Base-by-base conservation (phyloP, 2,888 invertebrate species). In the Cerceris rybyensis region DNA sequence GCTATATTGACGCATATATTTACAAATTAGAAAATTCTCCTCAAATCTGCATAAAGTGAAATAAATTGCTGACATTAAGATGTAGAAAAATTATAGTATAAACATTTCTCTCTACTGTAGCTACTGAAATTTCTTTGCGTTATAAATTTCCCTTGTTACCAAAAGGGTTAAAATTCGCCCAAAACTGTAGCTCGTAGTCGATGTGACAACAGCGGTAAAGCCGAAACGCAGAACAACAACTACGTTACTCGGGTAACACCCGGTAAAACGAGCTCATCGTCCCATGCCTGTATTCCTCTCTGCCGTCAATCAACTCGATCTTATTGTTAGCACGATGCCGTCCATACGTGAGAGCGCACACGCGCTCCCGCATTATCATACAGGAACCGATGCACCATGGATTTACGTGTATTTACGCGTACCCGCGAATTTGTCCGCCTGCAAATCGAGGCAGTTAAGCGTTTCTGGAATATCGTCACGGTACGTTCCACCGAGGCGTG, bases 201-300 rank as follows among this genome's bases (percentile, higher is more conserved):
- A 28, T 2, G 28, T 4, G 28, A 28, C 28, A 28, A 28, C 28
- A 28, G 28, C 28, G 1, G 28, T 4, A 28, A 28, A 4, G 64
- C 85, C 82, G 83, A 85, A 83, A 87, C 88, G 87, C 87, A 87
- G 86, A 88, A 88, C 87, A 85, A 88, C 88, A 28, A 28, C 87
- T 87, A 84, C 88, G 85, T 85, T 84, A 82, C 70, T 72, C 74
- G 81, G 77, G 79, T 84, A 83, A 78, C 85, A 70, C 46, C 80
- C 82, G 74, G 70, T 77, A 74, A 81, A 75, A 78, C 78, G 70
- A 81, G 76, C 79, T 82, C 71, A 58, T 13, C 74, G 52, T 77
- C 74, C 75, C 76, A 76, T 74, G 79, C 78, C 70, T 73, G 67
- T 69, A 28, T 67, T 78, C 70, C 78, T 55, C 82, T 68, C 80